Evolutionary conservation across 2,888 invertebrate genomes (phyloP).

Genomic region (Camptogramma bilineatum): DNA sequence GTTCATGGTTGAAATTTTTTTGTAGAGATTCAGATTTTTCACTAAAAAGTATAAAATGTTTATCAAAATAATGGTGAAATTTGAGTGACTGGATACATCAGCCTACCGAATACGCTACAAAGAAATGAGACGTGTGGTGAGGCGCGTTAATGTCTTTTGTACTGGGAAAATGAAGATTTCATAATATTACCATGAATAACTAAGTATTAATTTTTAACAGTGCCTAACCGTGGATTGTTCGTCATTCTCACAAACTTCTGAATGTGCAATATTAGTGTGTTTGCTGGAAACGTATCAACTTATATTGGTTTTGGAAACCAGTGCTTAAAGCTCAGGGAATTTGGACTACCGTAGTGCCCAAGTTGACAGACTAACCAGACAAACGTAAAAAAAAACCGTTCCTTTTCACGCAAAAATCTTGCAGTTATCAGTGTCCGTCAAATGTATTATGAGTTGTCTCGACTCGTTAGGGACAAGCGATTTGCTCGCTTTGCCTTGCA

Average conservation of each 20-base stretch:
- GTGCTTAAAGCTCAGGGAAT: not conserved
- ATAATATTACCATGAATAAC: too few species aligned
- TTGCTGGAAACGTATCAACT: too few species aligned
- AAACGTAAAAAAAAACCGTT: not conserved
- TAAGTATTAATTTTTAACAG: too few species aligned
- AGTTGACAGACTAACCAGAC: not conserved
- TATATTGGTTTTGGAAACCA: not conserved
- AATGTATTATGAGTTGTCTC: conserved; percentile 13
- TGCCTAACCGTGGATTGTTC: too few species aligned
- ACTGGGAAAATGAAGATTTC: not conserved
- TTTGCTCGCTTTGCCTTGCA: conserved; percentile 31
- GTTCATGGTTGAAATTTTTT: too few species aligned
- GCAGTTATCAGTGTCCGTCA: conserved; percentile 6
- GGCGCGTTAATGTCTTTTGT: conserved; percentile 37
- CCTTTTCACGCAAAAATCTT: conserved; percentile 6
- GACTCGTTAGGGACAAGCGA: conserved; percentile 35
- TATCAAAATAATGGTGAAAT: too few species aligned
- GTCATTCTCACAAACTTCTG: too few species aligned
- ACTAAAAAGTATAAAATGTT: too few species aligned
- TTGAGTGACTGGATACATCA: too few species aligned
- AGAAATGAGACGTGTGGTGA: not conserved
- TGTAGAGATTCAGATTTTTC: too few species aligned
- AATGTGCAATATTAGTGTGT: too few species aligned
- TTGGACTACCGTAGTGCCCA: conserved; percentile 4
- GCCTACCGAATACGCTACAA: too few species aligned